Evolutionary conservation across 2,797 vertebrate genomes (phyloP), one percentile per base, ranked within the genome.

Genomic region (Choloepus didactylus): DNA sequence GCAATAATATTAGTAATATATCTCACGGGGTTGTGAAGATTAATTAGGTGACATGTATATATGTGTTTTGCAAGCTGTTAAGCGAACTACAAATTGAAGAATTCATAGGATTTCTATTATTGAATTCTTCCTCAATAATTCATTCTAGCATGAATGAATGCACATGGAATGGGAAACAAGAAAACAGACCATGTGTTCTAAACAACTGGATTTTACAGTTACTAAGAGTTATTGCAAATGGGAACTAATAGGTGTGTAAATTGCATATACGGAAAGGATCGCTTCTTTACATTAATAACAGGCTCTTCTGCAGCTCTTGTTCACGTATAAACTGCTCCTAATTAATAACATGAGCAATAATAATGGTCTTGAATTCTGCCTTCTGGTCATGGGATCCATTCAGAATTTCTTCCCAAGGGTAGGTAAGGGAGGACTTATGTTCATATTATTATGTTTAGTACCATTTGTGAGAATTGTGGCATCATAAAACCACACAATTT

Each of bases 41-140:
- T 87, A 73, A 85, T 49, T 73, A 89, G 76, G 69, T 60, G n/a
- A 64, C 0, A 6, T 44, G 44, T 18, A 9, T 85, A 38, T 77
- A 19, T 5, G n/a, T 92, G 89, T 94, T 84, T 87, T 91, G 60
- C 4, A 83, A 95, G 83, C 83, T 91, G 92, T 72, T 62, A 56
- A 67, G 59, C 66, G 9, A 18, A 59, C 31, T 44, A 16, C 19
- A 14, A 38, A 19, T 59, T 29, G 49, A 15, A 41, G 41, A 73
- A 59, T 72, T 72, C 83, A 73, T 38, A 77, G 67, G 73, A 69
- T n/a, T 46, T 66, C 31, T 73, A 23, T 54, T 94, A 77, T 89
- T 67, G n/a, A 35, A 29, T 35, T 64, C 15, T 81, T 31, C 27
- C 38, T 70, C 14, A 27, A 19, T 79, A 89, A 72, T 9, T 91